phyloP scores from a whole-genome alignment of 2,888 invertebrate species.

The Pseudoips prasinana region DNA sequence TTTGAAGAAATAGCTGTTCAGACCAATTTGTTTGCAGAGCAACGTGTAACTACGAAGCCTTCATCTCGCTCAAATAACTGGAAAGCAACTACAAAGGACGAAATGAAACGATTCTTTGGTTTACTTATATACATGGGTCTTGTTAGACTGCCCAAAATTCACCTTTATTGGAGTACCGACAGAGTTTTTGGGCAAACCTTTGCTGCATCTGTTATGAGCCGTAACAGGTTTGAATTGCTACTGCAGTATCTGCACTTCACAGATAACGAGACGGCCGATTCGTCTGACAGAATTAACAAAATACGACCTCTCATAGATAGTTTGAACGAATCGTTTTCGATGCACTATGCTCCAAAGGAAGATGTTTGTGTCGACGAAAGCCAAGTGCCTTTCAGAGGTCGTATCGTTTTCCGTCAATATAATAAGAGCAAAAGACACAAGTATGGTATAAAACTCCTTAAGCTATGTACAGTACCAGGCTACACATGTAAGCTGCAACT shows the following conservation, averaged over 20 bases:
- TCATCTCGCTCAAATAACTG: slow-evolving; percentile 20
- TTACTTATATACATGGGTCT: slow-evolving; percentile 30
- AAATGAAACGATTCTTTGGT: slow-evolving; percentile 26
- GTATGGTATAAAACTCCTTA: slow-evolving; percentile 24
- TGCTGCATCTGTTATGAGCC: slow-evolving; percentile 20
- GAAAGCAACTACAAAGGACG: slow-evolving; percentile 19
- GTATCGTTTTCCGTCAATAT: slow-evolving; percentile 18
- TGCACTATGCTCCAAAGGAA: slow-evolving; percentile 6
- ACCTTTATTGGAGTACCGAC: slow-evolving; percentile 26
- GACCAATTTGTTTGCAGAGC: slow-evolving; percentile 19
- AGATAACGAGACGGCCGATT: slow-evolving; percentile 11
- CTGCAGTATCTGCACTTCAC: slow-evolving; percentile 14
- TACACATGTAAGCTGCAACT: slow-evolving; percentile 36
- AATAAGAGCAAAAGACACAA: slow-evolving; percentile 19
- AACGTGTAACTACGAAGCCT: slow-evolving; percentile 10
- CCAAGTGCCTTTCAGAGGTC: slow-evolving; percentile 10
- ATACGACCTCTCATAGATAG: slow-evolving; percentile 6
- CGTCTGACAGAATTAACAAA: slow-evolving; percentile 11
- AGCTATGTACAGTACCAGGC: slow-evolving; percentile 27
- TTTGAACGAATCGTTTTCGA: slow-evolving; percentile 1
- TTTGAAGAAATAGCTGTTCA: slow-evolving; percentile 12
- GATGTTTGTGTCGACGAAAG: slow-evolving; percentile 12
- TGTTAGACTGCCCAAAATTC: slow-evolving; percentile 26
- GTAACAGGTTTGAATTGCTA: slow-evolving; percentile 22
- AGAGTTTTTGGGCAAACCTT: slow-evolving; percentile 20